Conservation (phyloP, 1,140 invertebrate genomes). For the Bombus confusus region DNA sequence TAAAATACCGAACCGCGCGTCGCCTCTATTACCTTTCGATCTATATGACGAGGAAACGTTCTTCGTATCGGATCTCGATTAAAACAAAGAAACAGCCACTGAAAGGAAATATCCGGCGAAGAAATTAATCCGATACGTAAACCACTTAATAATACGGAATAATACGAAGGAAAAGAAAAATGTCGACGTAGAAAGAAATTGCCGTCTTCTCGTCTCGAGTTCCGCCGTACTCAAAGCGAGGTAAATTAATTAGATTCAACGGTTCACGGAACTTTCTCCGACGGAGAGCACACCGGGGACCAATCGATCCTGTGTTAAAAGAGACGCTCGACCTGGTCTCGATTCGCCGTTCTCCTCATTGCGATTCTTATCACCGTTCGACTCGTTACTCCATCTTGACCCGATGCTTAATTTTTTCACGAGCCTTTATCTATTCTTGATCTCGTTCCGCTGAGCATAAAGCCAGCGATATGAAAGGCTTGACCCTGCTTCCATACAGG, state of each 20-base stretch:
- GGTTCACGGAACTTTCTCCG: conserved; percentile 9
- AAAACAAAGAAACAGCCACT: background rate
- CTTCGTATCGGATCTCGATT: background rate
- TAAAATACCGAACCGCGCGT: too few species aligned
- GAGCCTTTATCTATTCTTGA: conserved; percentile 21
- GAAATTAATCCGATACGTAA: background rate
- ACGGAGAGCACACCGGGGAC: background rate
- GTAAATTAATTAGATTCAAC: conserved; percentile 20
- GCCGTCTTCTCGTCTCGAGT: background rate
- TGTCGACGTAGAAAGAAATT: background rate
- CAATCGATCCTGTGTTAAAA: conserved; percentile 48
- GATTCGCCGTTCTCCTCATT: conserved; percentile 37
- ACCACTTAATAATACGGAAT: background rate
- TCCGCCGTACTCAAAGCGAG: background rate
- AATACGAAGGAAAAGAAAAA: background rate
- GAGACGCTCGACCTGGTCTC: conserved; percentile 34
- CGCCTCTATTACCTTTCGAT: background rate
- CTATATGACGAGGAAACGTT: background rate
- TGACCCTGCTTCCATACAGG: conserved; percentile 30
- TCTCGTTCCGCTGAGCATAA: conserved; percentile 17
- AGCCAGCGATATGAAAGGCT: background rate
- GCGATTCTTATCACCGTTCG: background rate
- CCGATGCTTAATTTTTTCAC: conserved; percentile 31
- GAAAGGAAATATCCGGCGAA: background rate
- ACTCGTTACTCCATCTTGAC: conserved; percentile 21